phyloP scores from a whole-genome alignment of 2,113 vertebrate species.

The Planiliza haematocheilus region DNA sequence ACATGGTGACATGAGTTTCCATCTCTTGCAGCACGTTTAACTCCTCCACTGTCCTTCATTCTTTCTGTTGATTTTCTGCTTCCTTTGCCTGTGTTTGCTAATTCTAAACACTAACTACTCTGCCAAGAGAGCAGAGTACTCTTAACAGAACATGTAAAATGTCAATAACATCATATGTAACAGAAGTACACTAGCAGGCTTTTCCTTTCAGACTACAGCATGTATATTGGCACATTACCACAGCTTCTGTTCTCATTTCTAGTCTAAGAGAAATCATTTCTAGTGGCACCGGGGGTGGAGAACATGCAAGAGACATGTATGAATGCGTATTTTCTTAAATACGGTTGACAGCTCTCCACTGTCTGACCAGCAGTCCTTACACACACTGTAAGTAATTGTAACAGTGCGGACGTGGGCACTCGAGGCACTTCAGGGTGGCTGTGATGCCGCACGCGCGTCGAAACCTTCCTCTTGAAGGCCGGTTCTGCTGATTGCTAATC shows the following conservation, averaged over 20 bases:
- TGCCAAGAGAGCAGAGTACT: too few relatives aligned
- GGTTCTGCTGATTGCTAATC: conserved; percentile 63
- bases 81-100: too few relatives aligned
- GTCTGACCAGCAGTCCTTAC: neutral
- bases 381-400: conserved; percentile 15
- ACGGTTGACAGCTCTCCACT: neutral
- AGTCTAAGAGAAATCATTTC: neutral
- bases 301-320: neutral
- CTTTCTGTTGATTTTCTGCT: conserved; percentile 4
- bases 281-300: neutral
- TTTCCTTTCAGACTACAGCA: conserved; percentile 7
- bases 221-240: neutral
- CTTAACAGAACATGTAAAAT: too few relatives aligned
- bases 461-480: conserved; percentile 31
- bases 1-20: conserved; percentile 32
- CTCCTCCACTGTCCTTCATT: neutral
- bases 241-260: neutral
- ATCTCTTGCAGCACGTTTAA: conserved; percentile 23
- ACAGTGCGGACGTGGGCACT: neutral
- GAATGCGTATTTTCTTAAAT: neutral
- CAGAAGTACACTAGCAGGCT: neutral
- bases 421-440: conserved; percentile 17
- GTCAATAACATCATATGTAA: conserved; percentile 8
- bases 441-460: conserved; percentile 13
- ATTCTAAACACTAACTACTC: too few relatives aligned